Base-by-base conservation (phyloP, 2,888 invertebrate genomes). In the Nycteola revayana region DNA sequence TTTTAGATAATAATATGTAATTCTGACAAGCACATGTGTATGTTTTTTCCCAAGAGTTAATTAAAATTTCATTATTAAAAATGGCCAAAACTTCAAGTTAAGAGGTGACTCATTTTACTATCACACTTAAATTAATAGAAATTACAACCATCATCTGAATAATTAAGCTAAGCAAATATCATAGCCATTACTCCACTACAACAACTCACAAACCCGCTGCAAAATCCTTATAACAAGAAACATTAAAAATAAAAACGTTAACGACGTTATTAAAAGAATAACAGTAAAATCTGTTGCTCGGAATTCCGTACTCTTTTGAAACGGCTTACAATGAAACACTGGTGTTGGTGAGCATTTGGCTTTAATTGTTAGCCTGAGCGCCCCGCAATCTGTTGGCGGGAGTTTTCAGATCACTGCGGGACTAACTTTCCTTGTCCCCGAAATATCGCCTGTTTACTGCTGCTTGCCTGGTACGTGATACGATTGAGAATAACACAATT, bases 381-480 rank as follows among this genome's bases (percentile, higher is more conserved):
- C 52, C 50, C 61, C 57, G 48, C 63, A 66, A 62, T 63, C 61
- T 60, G 58, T 51, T 52, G 36, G 47, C 42, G 40, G 30, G 42
- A 22, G 32, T 48, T 38, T 30, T 28, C 25, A 24, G 34, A 39
- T 53, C 46, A 40, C 45, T 49, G 47, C 42, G 43, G 46, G 41
- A 47, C 53, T 49, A 76, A 75, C 60, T 77, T 75, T 67, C 54
- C 58, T 66, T 66, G 65, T 71, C 67, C 59, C 55, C 61, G 54
- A 72, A 75, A 75, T 70, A 70, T 66, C 63, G 61, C 56, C 51
- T 66, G 68, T 68, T 73, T 66, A 62, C 66, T 57, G 63, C 62
- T 65, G 56, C 52, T 54, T 56, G 55, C 45, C 41, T 48, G 49
- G 49, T 63, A 75, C 74, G 74, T 76, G 76, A 60, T 50, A 50